phyloP scores from a whole-genome alignment of 2,888 invertebrate species.

The Macropis europaea region DNA sequence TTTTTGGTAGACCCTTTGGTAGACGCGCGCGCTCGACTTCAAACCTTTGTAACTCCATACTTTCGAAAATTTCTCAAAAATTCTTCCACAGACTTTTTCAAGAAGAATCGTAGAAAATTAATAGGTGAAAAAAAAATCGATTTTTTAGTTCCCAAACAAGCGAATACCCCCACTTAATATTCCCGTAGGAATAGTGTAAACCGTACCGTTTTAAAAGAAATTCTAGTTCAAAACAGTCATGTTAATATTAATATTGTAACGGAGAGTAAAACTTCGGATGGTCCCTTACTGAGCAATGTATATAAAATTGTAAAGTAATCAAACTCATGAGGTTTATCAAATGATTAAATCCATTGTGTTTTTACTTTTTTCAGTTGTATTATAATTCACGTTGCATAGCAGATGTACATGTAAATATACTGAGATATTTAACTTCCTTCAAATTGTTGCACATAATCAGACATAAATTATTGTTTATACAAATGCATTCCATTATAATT shows the following conservation, averaged over 20 bases:
- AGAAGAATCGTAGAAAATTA: too few relatives aligned
- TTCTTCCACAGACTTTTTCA: too few relatives aligned
- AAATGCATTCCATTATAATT: constrained; percentile 3
- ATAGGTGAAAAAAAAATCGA: too few relatives aligned
- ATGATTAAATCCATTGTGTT: constrained; percentile 7
- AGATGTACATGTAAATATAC: constrained; percentile 46
- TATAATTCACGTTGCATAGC: constrained; percentile 48
- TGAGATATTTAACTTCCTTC: constrained; percentile 6
- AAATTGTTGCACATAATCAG: constrained; percentile 21
- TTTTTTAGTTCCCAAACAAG: too few relatives aligned
- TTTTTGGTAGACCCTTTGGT: too few relatives aligned
- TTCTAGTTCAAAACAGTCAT: not conserved
- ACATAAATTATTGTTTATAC: constrained; percentile 35
- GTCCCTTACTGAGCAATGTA: not conserved
- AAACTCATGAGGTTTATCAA: constrained; percentile 3
- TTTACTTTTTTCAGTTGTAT: constrained; percentile 34
- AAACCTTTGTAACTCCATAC: too few relatives aligned
- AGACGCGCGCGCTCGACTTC: too few relatives aligned
- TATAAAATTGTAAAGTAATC: not conserved
- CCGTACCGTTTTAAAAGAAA: not conserved
- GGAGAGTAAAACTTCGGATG: not conserved
- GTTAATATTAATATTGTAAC: not conserved
- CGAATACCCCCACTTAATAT: too few relatives aligned
- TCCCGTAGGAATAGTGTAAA: not conserved
- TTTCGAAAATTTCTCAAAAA: too few relatives aligned